phyloP scores from a whole-genome alignment of 2,888 invertebrate species.

The Thalpophila matura region DNA sequence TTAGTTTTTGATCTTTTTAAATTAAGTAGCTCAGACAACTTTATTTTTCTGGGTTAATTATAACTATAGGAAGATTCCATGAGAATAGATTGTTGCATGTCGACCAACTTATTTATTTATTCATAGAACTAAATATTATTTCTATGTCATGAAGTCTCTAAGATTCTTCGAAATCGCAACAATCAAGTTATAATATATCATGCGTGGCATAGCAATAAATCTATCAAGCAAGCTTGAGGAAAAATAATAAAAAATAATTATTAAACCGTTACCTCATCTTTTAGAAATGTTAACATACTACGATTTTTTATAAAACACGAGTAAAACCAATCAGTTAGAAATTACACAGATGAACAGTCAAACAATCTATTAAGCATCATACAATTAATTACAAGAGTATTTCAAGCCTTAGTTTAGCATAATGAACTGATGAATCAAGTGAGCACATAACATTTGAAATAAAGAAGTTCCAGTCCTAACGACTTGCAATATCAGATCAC shows the following conservation, averaged over 20 bases:
- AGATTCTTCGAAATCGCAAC: constrained; percentile 40
- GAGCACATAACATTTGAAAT: neutral
- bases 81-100: constrained; percentile 36
- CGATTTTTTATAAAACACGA: constrained; percentile 4
- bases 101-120: constrained; percentile 30
- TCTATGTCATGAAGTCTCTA: constrained; percentile 21
- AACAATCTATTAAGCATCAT: constrained; percentile 31
- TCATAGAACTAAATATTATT: constrained; percentile 33
- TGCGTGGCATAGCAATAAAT: constrained; percentile 54
- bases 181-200: constrained; percentile 34
- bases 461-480: constrained; percentile 18
- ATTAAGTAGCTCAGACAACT: constrained; percentile 4
- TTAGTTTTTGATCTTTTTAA: constrained; percentile 7
- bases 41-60: constrained; percentile 23
- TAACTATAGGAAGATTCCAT: constrained; percentile 15
- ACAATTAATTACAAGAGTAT: constrained; percentile 40
- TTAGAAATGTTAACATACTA: constrained; percentile 25
- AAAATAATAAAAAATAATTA: constrained; percentile 37
- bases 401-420: constrained; percentile 29
- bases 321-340: constrained; percentile 15
- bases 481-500: neutral
- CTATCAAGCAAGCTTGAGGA: constrained; percentile 24
- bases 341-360: constrained; percentile 26
- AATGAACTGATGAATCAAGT: constrained; percentile 36
- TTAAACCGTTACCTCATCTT: constrained; percentile 39